Percentiles rank a stretch among this genome's conserved stretches.
These are phyloP conservation scores for Montipora capricornis DNA, from an alignment of 64 coral and sea anemone species.

Conservation along the genomic window DNA sequence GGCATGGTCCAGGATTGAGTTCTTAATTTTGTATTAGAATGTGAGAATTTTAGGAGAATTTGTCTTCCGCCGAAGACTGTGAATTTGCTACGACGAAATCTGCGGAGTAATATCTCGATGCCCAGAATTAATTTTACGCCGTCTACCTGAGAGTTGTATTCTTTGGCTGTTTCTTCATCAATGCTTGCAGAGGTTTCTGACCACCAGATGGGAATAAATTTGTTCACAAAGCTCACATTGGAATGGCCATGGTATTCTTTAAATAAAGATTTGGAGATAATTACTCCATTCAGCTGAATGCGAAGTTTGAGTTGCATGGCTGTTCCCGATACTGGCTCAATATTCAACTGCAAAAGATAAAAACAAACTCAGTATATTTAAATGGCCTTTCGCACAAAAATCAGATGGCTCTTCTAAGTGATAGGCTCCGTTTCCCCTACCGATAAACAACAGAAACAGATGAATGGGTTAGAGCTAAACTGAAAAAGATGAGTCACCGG, in stretches of 20 bases:
- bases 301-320: conserved; percentile 47
- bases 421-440: too few relatives aligned
- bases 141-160: conserved; percentile 3
- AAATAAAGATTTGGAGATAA: neutral
- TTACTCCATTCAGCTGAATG: conserved; percentile 48
- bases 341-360: conserved; percentile 23
- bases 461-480: too few relatives aligned
- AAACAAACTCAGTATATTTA: neutral
- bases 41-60: too few relatives aligned
- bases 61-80: too few relatives aligned
- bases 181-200: conserved; percentile 7
- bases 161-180: neutral
- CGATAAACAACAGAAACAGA: too few relatives aligned
- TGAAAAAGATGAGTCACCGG: too few relatives aligned
- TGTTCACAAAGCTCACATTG: neutral
- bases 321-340: conserved; percentile 55
- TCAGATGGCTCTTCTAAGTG: too few relatives aligned
- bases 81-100: neutral
- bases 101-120: neutral
- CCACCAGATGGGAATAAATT: conserved; percentile 51
- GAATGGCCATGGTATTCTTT: neutral
- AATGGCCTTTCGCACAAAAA: too few relatives aligned
- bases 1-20: too few relatives aligned
- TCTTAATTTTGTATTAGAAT: too few relatives aligned
- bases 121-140: neutral